Evolutionary conservation across 2,888 invertebrate genomes (phyloP), one percentile per base, ranked within the genome.

Genomic region (Aphelenchoides bicaudatus): DNA sequence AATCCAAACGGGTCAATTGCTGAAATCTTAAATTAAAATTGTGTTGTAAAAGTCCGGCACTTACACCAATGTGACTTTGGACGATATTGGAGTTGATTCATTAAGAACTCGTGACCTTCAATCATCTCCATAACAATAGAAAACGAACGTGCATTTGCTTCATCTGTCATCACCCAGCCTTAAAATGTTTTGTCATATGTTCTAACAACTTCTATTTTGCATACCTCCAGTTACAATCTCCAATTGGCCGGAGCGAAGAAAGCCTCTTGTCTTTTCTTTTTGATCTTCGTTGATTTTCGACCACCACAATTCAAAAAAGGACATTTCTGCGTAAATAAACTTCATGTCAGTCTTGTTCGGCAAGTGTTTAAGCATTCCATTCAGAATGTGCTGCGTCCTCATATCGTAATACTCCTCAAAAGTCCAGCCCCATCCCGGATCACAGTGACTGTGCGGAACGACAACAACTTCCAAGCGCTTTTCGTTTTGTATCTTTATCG

Each of bases 171-270:
- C 1, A 98, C 98, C 94, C 96, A 98, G 8, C 94, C 96, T n/a
- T n/a, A n/a, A n/a, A n/a, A n/a, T n/a, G n/a, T n/a, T n/a, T n/a
- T n/a, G n/a, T n/a, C n/a, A 98, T 98, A 79, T 98, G 98, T 23
- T 91, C 88, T 96, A 98, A 96, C 1, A 98, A 96, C 94, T 96
- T 98, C n/a, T n/a, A n/a, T n/a, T n/a, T n/a, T n/a, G 98, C 94
- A 96, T 98, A 6, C 43, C 43, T 19, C 43, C 43, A n/a, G 43
- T 43, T n/a, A 43, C 43, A 83, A 82, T 74, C 87, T 87, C 90
- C 92, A 69, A 88, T 87, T 52, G 27, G 6, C 34, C 49, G 39
- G 16, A 39, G 50, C 54, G n/a, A 28, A 19, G 1, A 27, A 37
- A 51, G 28, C 31, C 77, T 72, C 76, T 81, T 1, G 82, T 81